A percentile compares a stretch with the other conserved stretches of the same genome.
Conservation (phyloP, 2,113 vertebrate genomes). For the Spea bombifrons region DNA sequence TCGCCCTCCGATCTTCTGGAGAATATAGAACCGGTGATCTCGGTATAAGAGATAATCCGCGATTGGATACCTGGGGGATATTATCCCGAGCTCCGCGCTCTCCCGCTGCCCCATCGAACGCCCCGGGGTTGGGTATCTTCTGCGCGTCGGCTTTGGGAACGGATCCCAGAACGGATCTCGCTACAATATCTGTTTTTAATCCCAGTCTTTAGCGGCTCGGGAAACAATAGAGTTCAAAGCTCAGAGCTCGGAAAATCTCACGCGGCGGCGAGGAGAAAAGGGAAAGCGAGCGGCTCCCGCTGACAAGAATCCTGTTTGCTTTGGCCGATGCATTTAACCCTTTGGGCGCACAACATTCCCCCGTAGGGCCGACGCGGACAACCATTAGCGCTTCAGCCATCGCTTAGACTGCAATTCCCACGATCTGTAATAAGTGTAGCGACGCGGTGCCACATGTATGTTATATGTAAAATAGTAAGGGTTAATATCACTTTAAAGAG, state of each 20-base stretch:
- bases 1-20: too few species aligned
- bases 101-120: neutral
- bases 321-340: slow-evolving; percentile 16
- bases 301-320: slow-evolving; percentile 16
- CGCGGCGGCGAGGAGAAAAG: neutral
- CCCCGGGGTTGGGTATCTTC: neutral
- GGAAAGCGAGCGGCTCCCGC: slow-evolving; percentile 29
- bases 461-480: too few species aligned
- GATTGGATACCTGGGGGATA: neutral
- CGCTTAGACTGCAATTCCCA: too few species aligned
- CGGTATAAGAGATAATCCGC: too few species aligned
- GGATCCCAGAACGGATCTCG: slow-evolving; percentile 14
- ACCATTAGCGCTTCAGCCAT: too few species aligned
- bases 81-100: neutral
- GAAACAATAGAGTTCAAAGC: slow-evolving; percentile 46
- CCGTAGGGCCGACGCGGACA: too few species aligned
- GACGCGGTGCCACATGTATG: too few species aligned
- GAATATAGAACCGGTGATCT: too few species aligned
- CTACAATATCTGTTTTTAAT: neutral
- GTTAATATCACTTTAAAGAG: too few species aligned
- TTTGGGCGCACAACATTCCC: neutral
- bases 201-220: slow-evolving; percentile 22
- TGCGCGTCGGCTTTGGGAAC: neutral
- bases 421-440: too few species aligned
- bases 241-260: slow-evolving; percentile 26